These are phyloP conservation scores for Chondrilla cf. caribensis DNA, from an alignment of 37 sponge, comb jelly and placozoan species.

Conservation along the genomic window DNA sequence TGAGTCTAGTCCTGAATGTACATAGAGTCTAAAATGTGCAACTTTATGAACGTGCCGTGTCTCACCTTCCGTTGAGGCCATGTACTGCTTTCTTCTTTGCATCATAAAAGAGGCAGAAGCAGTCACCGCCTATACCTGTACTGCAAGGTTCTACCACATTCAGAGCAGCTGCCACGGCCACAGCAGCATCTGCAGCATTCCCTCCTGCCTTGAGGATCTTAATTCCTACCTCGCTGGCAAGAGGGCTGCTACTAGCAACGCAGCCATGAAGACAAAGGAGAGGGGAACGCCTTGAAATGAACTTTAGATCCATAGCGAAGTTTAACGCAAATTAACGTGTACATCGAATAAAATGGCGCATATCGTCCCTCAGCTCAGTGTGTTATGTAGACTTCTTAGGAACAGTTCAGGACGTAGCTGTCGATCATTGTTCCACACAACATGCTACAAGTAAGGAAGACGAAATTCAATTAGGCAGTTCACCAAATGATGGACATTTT, in stretches of 20 bases:
- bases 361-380: background rate
- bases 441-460: no score
- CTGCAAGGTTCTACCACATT: slow-evolving; percentile 85
- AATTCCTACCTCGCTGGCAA: slow-evolving; percentile 66
- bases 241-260: slow-evolving; percentile 71
- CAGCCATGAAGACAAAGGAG: slow-evolving; percentile 66
- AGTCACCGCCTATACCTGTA: slow-evolving; percentile 86
- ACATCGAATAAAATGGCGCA: no score
- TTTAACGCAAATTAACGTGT: background rate
- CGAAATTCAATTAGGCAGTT: no score
- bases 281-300: slow-evolving; percentile 55
- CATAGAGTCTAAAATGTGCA: no score
- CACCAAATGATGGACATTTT: no score
- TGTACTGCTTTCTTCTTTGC: slow-evolving; percentile 49
- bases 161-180: slow-evolving; percentile 81
- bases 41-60: no score
- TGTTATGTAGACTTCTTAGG: background rate
- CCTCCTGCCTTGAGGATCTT: slow-evolving; percentile 61
- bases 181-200: slow-evolving; percentile 87
- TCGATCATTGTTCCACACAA: no score
- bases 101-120: slow-evolving; percentile 84
- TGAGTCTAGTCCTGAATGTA: no score
- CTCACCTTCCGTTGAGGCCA: slow-evolving; percentile 79
- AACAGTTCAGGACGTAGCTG: no score
- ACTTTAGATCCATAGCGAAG: slow-evolving; percentile 23